Conservation (phyloP, 2,797 vertebrate genomes). For the Holocentrus rufus region DNA sequence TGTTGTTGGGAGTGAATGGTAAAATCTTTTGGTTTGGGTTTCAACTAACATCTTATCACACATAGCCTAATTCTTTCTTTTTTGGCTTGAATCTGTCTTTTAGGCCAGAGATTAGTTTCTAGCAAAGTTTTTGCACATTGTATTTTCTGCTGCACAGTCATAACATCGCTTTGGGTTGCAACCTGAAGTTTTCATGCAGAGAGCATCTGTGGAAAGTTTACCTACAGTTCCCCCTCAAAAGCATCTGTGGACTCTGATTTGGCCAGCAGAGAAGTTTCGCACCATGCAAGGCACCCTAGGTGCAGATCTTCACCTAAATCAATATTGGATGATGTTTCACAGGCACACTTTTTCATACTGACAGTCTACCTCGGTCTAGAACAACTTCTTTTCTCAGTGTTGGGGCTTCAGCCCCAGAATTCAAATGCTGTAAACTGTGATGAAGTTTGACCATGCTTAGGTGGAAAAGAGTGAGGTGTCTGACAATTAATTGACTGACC, state of each 20-base stretch:
- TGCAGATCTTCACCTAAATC: slow-evolving; percentile 19
- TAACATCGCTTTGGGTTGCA: slow-evolving; percentile 24
- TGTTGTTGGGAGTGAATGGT: too few species aligned
- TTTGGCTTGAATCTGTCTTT: background rate
- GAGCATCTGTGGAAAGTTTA: slow-evolving; percentile 43
- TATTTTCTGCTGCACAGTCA: slow-evolving; percentile 16
- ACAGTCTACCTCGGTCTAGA: background rate
- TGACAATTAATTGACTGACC: too few species aligned
- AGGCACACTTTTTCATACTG: background rate
- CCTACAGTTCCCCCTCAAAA: slow-evolving; percentile 11
- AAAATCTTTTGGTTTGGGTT: too few species aligned
- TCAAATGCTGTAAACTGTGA: too few species aligned
- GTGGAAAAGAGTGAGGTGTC: too few species aligned
- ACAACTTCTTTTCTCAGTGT: too few species aligned
- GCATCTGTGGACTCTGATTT: slow-evolving; percentile 13
- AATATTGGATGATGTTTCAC: slow-evolving; percentile 5
- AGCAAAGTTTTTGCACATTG: slow-evolving; percentile 13
- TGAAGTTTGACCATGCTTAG: too few species aligned
- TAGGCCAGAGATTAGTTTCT: background rate
- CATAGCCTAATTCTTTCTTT: too few species aligned
- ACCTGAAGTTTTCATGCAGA: slow-evolving; percentile 44
- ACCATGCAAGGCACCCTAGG: background rate
- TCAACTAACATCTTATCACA: too few species aligned
- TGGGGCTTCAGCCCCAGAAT: too few species aligned
- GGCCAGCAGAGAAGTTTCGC: slow-evolving; percentile 10